phyloP scores from a whole-genome alignment of 2,797 vertebrate genomes.

The Acanthurus lineatus region DNA sequence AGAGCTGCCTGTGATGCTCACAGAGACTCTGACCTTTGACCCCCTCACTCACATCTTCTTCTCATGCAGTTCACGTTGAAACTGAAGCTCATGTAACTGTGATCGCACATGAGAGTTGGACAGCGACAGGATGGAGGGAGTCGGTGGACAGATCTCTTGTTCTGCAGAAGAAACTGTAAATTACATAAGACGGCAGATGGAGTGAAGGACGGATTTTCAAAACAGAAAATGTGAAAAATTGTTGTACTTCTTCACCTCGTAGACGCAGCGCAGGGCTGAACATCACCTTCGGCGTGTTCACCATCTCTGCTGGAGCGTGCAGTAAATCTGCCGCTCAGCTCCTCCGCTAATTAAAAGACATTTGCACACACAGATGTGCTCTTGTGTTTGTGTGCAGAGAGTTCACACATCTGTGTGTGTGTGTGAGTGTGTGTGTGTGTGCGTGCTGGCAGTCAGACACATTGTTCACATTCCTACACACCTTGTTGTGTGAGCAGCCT shows the following conservation, averaged over 20 bases:
- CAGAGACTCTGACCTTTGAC: not conserved
- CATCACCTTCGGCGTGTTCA: too few species aligned
- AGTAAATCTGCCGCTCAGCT: conserved; percentile 12
- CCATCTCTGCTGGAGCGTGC: conserved; percentile 2
- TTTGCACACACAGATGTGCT: not conserved
- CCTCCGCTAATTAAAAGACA: conserved; percentile 28
- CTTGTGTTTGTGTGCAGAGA: not conserved
- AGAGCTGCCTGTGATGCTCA: not conserved
- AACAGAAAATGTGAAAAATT: not conserved
- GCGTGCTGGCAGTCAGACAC: not conserved
- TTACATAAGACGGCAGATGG: conserved; percentile 5
- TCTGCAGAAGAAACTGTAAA: not conserved
- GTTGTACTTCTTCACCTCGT: not conserved
- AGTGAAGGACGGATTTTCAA: not conserved
- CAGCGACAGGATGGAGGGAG: not conserved
- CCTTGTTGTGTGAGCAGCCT: not conserved
- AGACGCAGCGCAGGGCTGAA: too few species aligned
- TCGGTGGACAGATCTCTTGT: not conserved
- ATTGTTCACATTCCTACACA: conserved; percentile 18
- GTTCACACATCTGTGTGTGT: not conserved
- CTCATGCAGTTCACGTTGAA: not conserved
- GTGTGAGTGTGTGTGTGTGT: conserved; percentile 3
- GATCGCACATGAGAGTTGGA: not conserved
- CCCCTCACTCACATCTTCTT: not conserved
- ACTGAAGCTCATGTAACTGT: not conserved